Evolutionary conservation across 2,797 vertebrate genomes (phyloP).

Genomic region (Melanotaenia maccullochi): DNA sequence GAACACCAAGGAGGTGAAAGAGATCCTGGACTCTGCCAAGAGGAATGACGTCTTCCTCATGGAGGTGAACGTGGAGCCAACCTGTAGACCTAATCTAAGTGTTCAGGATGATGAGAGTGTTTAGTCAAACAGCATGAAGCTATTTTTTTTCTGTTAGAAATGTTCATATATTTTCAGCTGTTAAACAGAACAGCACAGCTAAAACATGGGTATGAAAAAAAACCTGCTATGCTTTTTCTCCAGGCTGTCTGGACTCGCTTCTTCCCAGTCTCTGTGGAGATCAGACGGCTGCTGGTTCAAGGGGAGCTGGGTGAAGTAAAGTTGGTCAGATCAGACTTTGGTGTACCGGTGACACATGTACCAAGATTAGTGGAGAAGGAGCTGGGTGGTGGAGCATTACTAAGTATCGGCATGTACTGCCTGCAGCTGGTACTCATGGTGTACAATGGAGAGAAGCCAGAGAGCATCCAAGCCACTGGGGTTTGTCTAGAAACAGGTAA

Average conservation of each 20-base stretch:
- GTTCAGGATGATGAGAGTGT: not conserved
- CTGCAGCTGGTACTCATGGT: conserved; percentile 88
- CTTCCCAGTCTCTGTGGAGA: conserved; percentile 84
- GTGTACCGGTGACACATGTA: conserved; percentile 27
- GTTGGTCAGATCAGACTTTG: conserved; percentile 84
- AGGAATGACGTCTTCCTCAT: conserved; percentile 86
- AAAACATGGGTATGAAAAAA: not conserved
- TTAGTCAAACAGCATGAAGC: too few species aligned
- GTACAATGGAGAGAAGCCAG: conserved; percentile 84
- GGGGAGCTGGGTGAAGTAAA: conserved; percentile 83
- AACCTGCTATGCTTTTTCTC: not conserved
- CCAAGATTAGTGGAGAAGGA: conserved; percentile 77
- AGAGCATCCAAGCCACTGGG: conserved; percentile 82
- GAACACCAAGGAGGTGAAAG: conserved; percentile 82
- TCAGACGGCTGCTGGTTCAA: conserved; percentile 78
- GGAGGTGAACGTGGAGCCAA: conserved; percentile 81
- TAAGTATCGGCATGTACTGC: conserved; percentile 89
- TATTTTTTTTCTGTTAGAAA: too few species aligned
- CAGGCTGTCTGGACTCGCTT: conserved; percentile 90
- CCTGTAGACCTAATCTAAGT: not conserved
- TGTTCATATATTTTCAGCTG: too few species aligned
- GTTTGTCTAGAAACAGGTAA: conserved; percentile 83
- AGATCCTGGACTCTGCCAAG: conserved; percentile 82
- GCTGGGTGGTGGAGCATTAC: conserved; percentile 84
- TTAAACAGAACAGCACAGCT: too few species aligned